Conservation (phyloP, 37 sponge, comb jelly and placozoan genomes). For the Dysidea cf. avara region DNA sequence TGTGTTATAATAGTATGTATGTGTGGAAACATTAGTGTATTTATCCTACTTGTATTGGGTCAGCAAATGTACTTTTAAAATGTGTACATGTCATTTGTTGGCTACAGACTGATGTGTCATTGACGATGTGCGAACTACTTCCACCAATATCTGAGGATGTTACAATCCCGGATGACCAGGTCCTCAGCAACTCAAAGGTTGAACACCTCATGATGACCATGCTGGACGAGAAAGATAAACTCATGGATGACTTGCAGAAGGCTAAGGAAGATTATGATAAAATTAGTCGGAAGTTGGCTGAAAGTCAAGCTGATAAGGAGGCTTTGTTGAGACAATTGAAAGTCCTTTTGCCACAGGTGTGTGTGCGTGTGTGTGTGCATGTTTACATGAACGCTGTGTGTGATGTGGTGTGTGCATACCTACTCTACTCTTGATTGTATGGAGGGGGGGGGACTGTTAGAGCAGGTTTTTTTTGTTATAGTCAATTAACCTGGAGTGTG, state of each 20-base stretch:
- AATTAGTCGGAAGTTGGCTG: constrained; percentile 37
- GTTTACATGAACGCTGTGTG: neutral
- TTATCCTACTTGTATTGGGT: too few relatives aligned
- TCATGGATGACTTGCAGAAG: constrained; percentile 63
- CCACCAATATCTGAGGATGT: constrained; percentile 47
- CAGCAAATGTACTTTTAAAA: neutral
- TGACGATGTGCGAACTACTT: constrained; percentile 58
- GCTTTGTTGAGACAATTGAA: constrained; percentile 66
- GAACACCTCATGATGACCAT: constrained; percentile 79
- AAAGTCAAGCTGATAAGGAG: constrained; percentile 53
- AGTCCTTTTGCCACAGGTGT: constrained; percentile 64
- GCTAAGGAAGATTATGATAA: constrained; percentile 52
- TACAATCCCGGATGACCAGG: constrained; percentile 37
- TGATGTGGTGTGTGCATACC: too few relatives aligned
- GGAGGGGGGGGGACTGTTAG: too few relatives aligned
- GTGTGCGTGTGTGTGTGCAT: neutral
- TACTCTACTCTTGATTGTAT: too few relatives aligned
- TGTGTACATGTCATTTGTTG: too few relatives aligned
- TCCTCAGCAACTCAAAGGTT: constrained; percentile 37
- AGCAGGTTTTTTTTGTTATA: too few relatives aligned
- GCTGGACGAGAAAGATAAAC: constrained; percentile 72
- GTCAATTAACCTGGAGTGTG: too few relatives aligned
- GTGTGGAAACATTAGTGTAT: too few relatives aligned
- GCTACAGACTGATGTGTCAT: neutral
- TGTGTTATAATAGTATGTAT: too few relatives aligned